phyloP scores from a whole-genome alignment of 2,888 invertebrate species.

The Homarus gammarus region DNA sequence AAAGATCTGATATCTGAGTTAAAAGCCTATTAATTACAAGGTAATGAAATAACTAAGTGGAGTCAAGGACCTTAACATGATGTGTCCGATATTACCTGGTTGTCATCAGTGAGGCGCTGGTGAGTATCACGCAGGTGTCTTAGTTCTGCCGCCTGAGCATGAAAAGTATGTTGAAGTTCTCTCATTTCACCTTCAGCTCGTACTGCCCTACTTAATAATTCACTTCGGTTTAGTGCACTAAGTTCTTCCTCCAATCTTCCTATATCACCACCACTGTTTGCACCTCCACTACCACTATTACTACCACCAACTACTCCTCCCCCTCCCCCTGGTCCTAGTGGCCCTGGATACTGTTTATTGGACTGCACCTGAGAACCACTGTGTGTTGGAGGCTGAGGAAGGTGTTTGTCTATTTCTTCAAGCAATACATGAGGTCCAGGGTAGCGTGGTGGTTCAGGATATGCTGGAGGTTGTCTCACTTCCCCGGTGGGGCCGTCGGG shows the following conservation, averaged over 20 bases:
- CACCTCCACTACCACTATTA: slow-evolving; percentile 17
- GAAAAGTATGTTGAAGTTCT: slow-evolving; percentile 36
- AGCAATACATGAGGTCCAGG: slow-evolving; percentile 41
- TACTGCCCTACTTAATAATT: slow-evolving; percentile 27
- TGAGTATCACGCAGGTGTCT: slow-evolving; percentile 58
- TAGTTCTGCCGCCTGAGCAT: slow-evolving; percentile 47
- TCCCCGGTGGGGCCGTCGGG: slow-evolving; percentile 20
- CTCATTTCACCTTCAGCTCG: slow-evolving; percentile 46
- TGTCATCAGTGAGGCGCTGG: slow-evolving; percentile 74
- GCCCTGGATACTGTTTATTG: slow-evolving; percentile 32
- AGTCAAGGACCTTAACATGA: no score
- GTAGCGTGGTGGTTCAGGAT: slow-evolving; percentile 63
- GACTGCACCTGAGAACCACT: slow-evolving; percentile 13
- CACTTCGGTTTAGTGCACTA: slow-evolving; percentile 28
- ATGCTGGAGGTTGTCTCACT: slow-evolving; percentile 59
- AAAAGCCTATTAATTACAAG: no score
- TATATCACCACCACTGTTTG: slow-evolving; percentile 15
- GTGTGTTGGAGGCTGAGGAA: not conserved
- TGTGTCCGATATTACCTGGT: slow-evolving; percentile 73
- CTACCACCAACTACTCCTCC: slow-evolving; percentile 7
- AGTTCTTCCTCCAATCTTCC: slow-evolving; percentile 40
- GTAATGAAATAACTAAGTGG: no score
- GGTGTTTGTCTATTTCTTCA: slow-evolving; percentile 44
- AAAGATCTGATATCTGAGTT: no score
- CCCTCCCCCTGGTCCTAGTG: slow-evolving; percentile 5